Evolutionary conservation across 2,888 invertebrate genomes (phyloP), one percentile per base, ranked within the genome.

Genomic region (Dryadula phaetusa): DNA sequence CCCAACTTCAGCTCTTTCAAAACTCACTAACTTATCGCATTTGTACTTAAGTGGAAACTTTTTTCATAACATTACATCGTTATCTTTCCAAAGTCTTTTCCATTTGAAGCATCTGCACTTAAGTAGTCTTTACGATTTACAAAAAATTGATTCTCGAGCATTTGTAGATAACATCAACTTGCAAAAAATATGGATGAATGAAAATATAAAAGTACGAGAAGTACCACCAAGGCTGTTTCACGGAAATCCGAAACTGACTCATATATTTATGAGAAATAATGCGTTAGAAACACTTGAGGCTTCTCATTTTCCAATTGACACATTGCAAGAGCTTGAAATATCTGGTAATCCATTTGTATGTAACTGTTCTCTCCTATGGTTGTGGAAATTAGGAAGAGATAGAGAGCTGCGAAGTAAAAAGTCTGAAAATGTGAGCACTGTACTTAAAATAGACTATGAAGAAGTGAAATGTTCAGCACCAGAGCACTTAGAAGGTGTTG

Each of bases 361-460:
- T 87, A 98, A 98, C 86, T 98, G 98, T 82, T 97, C 97, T 61
- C 88, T 98, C 69, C 93, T 96, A 70, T 98, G 98, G 98, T 90
- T 98, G 49, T 97, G 97, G 96, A 95, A 95, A 79, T 92, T 97
- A 53, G 89, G 87, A 25, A 85, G 83, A 71, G 90, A 91, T 68
- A 90, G 89, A 77, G 90, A 90, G 79, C 79, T 85, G 6, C 88
- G 81, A 64, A 85, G 78, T 68, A 88, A 82, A 70, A 87, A 84
- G 68, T 82, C 84, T 65, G 85, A 83, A 49, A 91, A 90, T 71
- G 79, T 85, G 46, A 87, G 86, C 76, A 75, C 85, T 56, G 85
- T 87, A 77, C 79, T 93, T 53, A 88, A 88, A 76, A 90, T 95
- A 75, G 95, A 95, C 80, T 92, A 94, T 66, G 92, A 93, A 70